These are phyloP conservation scores for Chanos chanos DNA, from an alignment of 2,797 vertebrate genomes.

Conservation along the genomic window DNA sequence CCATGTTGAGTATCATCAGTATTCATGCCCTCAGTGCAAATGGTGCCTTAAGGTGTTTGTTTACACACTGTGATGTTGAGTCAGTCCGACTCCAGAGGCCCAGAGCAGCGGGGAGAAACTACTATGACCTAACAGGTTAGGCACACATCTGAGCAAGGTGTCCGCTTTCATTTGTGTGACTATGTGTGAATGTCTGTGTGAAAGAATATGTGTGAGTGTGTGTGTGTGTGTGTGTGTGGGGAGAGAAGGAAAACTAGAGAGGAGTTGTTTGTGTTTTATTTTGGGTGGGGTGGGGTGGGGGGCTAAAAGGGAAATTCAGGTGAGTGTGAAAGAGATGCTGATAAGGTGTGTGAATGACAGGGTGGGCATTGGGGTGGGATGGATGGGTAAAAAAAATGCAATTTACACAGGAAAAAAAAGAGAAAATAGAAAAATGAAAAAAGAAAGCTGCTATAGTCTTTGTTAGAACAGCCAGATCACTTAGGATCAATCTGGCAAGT, in stretches of 20 bases:
- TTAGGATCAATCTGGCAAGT: slow-evolving; percentile 79
- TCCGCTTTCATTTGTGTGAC: slow-evolving; percentile 45
- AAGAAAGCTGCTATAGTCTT: slow-evolving; percentile 84
- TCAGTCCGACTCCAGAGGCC: slow-evolving; percentile 58
- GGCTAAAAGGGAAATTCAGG: slow-evolving; percentile 17
- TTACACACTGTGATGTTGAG: slow-evolving; percentile 64
- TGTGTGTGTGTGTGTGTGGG: not conserved
- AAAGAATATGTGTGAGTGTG: not conserved
- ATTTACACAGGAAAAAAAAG: slow-evolving; percentile 42
- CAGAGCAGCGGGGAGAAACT: slow-evolving; percentile 67
- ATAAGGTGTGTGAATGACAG: not conserved
- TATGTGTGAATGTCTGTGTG: not conserved
- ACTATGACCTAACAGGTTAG: slow-evolving; percentile 71
- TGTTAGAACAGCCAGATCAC: slow-evolving; percentile 70
- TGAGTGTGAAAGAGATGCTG: not conserved
- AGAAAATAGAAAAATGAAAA: slow-evolving; percentile 55
- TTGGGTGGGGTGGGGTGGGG: slow-evolving; percentile 22
- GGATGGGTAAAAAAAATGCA: slow-evolving; percentile 36
- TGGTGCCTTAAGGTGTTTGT: slow-evolving; percentile 83
- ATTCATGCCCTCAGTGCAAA: slow-evolving; percentile 71
- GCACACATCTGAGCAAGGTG: slow-evolving; percentile 47
- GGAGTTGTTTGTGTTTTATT: slow-evolving; percentile 8
- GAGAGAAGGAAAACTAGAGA: not conserved
- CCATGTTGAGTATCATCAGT: slow-evolving; percentile 61
- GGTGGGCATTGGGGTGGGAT: not conserved